A percentile compares a stretch with the other conserved stretches of the same genome.
Evolutionary conservation across 2,797 vertebrate species (phyloP).

Genomic region (Macroramphosus scolopax): DNA sequence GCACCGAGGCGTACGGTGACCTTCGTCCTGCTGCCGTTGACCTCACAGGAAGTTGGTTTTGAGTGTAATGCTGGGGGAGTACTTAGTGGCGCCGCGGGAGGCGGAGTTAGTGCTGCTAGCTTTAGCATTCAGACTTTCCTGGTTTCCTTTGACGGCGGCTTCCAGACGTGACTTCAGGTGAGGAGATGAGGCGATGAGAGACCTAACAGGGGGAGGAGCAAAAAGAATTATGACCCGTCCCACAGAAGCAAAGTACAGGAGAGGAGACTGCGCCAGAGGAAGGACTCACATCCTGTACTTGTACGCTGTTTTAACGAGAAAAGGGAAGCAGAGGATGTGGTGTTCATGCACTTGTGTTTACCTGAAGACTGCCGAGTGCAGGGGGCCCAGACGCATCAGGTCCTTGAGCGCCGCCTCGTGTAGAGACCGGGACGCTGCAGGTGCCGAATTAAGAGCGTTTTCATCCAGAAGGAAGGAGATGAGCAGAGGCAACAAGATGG

Average conservation of each 20-base stretch:
- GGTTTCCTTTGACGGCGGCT: conserved; percentile 88
- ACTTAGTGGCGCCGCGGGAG: conserved; percentile 72
- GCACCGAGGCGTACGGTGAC: not conserved
- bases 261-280: too few relatives aligned
- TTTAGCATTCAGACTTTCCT: conserved; percentile 82
- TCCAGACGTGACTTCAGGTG: conserved; percentile 88
- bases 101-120: conserved; percentile 47
- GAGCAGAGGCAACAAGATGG: conserved; percentile 85
- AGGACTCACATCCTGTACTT: too few relatives aligned
- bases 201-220: conserved; percentile 48
- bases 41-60: conserved; percentile 82
- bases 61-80: conserved; percentile 86
- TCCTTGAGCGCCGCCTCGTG: conserved; percentile 88
- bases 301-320: too few relatives aligned
- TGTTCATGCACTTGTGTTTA: not conserved
- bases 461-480: conserved; percentile 93
- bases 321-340: too few relatives aligned
- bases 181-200: conserved; percentile 82
- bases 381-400: conserved; percentile 88
- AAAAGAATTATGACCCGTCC: too few relatives aligned
- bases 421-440: conserved; percentile 74
- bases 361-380: conserved; percentile 83
- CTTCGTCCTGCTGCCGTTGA: not conserved
- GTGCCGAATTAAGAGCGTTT: conserved; percentile 83
- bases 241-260: too few relatives aligned